Evolutionary conservation across 2,888 invertebrate species (phyloP), one percentile per base, ranked within the genome.

Genomic region (Hemicrepidius hirtus): DNA sequence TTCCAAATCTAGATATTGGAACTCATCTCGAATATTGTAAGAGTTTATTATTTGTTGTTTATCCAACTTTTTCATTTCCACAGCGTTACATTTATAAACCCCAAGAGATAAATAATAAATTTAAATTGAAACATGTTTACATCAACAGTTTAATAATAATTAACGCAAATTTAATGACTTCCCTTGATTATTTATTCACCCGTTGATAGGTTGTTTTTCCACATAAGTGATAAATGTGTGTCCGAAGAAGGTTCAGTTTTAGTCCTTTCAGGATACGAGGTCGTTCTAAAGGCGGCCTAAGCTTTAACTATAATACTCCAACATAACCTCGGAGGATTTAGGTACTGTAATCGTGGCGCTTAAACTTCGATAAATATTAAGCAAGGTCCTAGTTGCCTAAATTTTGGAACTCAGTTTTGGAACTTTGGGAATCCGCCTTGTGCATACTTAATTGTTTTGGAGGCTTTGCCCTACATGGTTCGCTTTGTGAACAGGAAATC

Each of bases 331-430:
- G 21, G 7, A 60, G 37, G 60, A 41, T 60, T 60, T 60, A 41
- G 60, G 40, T 53, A 41, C 60, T 60, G 3, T 41, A 60, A 60
- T 37, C 60, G 60, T 24, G 12, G 28, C 41, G 40, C 60, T 49
- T 63, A 49, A 63, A 49, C 49, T 63, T 63, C 63, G 63, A 63
- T 63, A 63, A 63, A 63, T 63, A 63, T 63, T 63, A 63, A 49
- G 49, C 63, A 49, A 46, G 63, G 63, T 20, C 46, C 28, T 49
- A 44, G 44, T 32, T 20, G 49, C 28, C 63, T 32, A 63, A 63
- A 63, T 46, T 63, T 49, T 28, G 13, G 24, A 59, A 59, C 18
- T 59, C 40, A 13, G 59, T 59, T 59, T 40, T 20, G 59, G 18
- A 20, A 60, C 60, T 49, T 49, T 13, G 49, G 44, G 32, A 49